Percentiles rank a stretch among this genome's conserved stretches.
Conservation (phyloP, 2,797 vertebrate genomes). For the Spondyliosoma cantharus region DNA sequence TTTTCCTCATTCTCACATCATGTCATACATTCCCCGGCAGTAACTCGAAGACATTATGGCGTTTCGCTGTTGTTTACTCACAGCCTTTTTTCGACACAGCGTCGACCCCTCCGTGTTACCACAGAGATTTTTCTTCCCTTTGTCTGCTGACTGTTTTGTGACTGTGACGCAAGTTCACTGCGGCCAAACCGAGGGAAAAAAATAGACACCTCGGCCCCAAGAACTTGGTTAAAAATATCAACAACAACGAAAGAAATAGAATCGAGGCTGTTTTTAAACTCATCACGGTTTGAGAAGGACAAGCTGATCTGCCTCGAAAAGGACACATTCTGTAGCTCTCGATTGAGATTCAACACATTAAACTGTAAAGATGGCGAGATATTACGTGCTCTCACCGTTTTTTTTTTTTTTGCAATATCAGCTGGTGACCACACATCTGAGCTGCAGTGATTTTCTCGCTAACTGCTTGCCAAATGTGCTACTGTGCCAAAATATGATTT, state of each 20-base stretch:
- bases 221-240: constrained; percentile 11
- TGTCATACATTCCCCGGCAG: constrained; percentile 58
- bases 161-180: constrained; percentile 23
- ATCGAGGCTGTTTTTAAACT: neutral
- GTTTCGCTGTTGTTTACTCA: constrained; percentile 66
- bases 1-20: constrained; percentile 52
- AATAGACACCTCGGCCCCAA: neutral
- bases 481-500: constrained; percentile 69
- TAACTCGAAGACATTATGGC: constrained; percentile 54
- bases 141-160: constrained; percentile 36
- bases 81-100: constrained; percentile 40
- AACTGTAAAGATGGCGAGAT: neutral
- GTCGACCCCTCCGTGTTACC: constrained; percentile 22
- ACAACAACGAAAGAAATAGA: neutral
- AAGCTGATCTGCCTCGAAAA: constrained; percentile 39
- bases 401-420: constrained; percentile 32
- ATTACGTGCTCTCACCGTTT: constrained; percentile 23
- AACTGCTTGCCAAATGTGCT: constrained; percentile 54
- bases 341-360: constrained; percentile 6
- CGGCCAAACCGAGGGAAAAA: neutral
- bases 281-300: neutral
- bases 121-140: constrained; percentile 16
- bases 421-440: constrained; percentile 52
- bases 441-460: constrained; percentile 31
- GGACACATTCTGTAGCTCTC: constrained; percentile 9